Evolutionary conservation across 2,113 vertebrate species (phyloP), one percentile per base, ranked within the genome.

Genomic region (Grantiella picta): DNA sequence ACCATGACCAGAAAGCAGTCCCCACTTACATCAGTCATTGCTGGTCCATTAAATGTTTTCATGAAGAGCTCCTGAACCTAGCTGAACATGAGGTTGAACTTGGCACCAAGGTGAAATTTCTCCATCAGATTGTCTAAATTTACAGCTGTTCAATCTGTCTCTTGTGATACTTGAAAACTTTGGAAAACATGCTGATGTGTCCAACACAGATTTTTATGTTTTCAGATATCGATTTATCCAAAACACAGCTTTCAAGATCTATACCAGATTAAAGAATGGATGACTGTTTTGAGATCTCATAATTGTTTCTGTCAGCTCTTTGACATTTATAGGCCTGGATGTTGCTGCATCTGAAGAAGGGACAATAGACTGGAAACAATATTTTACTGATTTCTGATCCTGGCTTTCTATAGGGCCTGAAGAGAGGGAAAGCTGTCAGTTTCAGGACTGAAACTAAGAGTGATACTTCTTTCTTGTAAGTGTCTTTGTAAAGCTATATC

Each of bases 11-110:
- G 35, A 82, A 86, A 63, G 45, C 24, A 82, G 5, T 11, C 5
- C 5, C 4, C 0, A 0, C 28, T 81, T 22, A 40, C 10, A 59
- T 54, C 18, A 63, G 5, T 40, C 4, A 2, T 18, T 66, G 4
- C 15, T 4, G 3, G 11, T 61, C 38, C 29, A 33, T 60, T 45
- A n/a, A 65, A 64, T 28, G 4, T 11, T 85, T 59, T 75, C 14
- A 44, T 65, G 22, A 9, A 63, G 35, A 27, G 22, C 20, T 69
- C 25, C 50, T 64, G 14, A 29, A 73, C 20, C 33, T 23, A 49
- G 9, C 9, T 25, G 73, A 66, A 65, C 8, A 23, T 40, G 47
- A 75, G 18, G 13, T 5, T 77, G n/a, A 66, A 16, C 11, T 86
- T 35, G 54, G 27, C 5, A 84, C 3, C 19, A 59, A 60, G 6